Evolutionary conservation across 2,888 invertebrate species (phyloP).

Genomic region (Eumerus sabulonum): DNA sequence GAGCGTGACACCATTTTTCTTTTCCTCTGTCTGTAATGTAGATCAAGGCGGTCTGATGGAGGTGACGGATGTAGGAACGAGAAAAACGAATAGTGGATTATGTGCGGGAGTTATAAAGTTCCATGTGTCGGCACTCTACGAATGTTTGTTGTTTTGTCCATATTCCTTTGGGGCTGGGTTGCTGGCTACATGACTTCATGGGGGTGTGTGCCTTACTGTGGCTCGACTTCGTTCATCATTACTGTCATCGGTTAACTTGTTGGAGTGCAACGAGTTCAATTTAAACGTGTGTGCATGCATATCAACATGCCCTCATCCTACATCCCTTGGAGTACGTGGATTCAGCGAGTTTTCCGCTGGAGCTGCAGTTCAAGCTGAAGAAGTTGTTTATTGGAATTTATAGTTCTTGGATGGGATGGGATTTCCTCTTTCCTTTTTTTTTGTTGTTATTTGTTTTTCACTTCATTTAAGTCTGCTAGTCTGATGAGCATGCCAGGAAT

Average conservation of each 20-base stretch:
- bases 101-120: constrained; percentile 43
- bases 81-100: constrained; percentile 29
- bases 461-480: too few species aligned
- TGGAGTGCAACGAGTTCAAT: constrained; percentile 33
- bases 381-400: constrained; percentile 28
- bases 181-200: neutral
- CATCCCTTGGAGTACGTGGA: too few species aligned
- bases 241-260: constrained; percentile 37
- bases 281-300: constrained; percentile 20
- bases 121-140: constrained; percentile 51
- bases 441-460: too few species aligned
- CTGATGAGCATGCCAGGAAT: too few species aligned
- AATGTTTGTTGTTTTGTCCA: neutral
- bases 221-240: constrained; percentile 35
- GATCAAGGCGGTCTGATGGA: constrained; percentile 5
- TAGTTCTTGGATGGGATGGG: constrained; percentile 4
- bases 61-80: neutral
- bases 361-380: neutral
- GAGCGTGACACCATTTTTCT: constrained; percentile 57
- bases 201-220: constrained; percentile 1
- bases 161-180: neutral
- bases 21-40: constrained; percentile 6
- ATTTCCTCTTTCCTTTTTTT: too few species aligned
- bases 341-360: too few species aligned
- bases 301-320: too few species aligned